phyloP scores from a whole-genome alignment of 2,888 invertebrate species.

The Volucella zonaria region DNA sequence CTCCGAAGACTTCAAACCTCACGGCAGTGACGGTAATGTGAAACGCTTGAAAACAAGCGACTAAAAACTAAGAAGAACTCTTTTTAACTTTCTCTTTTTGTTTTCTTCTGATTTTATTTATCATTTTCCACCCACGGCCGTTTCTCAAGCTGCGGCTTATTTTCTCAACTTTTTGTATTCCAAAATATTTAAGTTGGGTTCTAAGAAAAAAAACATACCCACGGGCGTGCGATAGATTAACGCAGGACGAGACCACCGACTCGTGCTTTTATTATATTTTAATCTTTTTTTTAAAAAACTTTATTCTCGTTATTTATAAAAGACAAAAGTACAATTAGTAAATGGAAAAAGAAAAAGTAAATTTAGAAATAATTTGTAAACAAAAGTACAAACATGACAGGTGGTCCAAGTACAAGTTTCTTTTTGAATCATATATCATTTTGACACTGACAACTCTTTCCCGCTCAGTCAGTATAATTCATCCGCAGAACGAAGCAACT shows the following conservation, averaged over 20 bases:
- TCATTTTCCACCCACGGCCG: conserved; percentile 15
- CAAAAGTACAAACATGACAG: conserved; percentile 51
- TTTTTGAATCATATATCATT: background rate
- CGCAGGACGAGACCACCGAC: too few relatives aligned
- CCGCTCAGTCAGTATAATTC: conserved; percentile 41
- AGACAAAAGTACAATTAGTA: conserved; percentile 36
- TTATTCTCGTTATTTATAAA: background rate
- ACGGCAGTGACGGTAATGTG: conserved; percentile 89
- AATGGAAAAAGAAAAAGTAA: conserved; percentile 16
- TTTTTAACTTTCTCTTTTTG: too few relatives aligned
- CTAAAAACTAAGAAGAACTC: conserved; percentile 74
- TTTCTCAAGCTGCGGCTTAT: conserved; percentile 20
- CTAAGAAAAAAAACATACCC: too few relatives aligned
- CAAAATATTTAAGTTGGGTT: too few relatives aligned
- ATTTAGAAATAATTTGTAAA: conserved; percentile 8
- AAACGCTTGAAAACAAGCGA: conserved; percentile 90
- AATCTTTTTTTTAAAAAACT: background rate
- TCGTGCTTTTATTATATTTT: too few relatives aligned
- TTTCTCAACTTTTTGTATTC: conserved; percentile 59
- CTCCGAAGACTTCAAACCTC: conserved; percentile 95
- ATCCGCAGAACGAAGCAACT: conserved; percentile 5
- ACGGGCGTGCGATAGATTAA: conserved; percentile 59
- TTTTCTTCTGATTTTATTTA: background rate
- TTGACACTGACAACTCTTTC: too few relatives aligned
- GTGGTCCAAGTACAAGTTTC: conserved; percentile 25